These are phyloP conservation scores for Agrilus cyanescens DNA, from an alignment of 2,888 invertebrate species.

Conservation along the genomic window DNA sequence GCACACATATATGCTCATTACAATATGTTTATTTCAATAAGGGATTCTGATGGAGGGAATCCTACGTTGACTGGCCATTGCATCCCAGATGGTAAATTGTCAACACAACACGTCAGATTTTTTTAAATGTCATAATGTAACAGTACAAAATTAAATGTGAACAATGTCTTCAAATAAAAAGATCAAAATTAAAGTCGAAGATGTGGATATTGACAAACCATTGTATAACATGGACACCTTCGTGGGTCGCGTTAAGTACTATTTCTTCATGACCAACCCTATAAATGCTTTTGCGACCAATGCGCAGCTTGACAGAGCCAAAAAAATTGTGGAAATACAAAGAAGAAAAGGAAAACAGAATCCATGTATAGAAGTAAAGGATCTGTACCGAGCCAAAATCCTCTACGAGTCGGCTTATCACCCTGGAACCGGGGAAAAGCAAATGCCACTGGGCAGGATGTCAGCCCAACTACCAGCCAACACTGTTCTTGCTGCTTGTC, in stretches of 20 bases:
- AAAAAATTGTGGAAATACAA: constrained; percentile 70
- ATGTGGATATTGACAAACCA: constrained; percentile 68
- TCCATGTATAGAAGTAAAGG: too few relatives aligned
- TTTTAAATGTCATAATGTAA: too few relatives aligned
- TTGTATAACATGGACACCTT: constrained; percentile 89
- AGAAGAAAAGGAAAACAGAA: constrained; percentile 34
- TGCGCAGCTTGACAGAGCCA: constrained; percentile 63
- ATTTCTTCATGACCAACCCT: constrained; percentile 87
- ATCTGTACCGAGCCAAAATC: constrained; percentile 55
- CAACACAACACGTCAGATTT: too few relatives aligned
- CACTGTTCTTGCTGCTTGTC: constrained; percentile 90
- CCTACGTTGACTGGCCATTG: too few relatives aligned
- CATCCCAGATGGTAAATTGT: too few relatives aligned
- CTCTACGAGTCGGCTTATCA: constrained; percentile 98
- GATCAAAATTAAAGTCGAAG: background rate
- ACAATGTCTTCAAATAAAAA: too few relatives aligned
- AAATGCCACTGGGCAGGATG: constrained; percentile 89
- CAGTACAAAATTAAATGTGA: too few relatives aligned
- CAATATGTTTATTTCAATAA: too few relatives aligned
- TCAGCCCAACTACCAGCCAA: constrained; percentile 98
- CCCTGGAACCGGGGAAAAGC: constrained; percentile 96
- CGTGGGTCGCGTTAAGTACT: constrained; percentile 79
- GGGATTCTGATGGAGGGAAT: too few relatives aligned
- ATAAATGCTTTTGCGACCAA: constrained; percentile 70
- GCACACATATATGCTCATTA: too few relatives aligned